Conservation (phyloP, 2,888 invertebrate genomes). For the Yponomeuta evonymella region DNA sequence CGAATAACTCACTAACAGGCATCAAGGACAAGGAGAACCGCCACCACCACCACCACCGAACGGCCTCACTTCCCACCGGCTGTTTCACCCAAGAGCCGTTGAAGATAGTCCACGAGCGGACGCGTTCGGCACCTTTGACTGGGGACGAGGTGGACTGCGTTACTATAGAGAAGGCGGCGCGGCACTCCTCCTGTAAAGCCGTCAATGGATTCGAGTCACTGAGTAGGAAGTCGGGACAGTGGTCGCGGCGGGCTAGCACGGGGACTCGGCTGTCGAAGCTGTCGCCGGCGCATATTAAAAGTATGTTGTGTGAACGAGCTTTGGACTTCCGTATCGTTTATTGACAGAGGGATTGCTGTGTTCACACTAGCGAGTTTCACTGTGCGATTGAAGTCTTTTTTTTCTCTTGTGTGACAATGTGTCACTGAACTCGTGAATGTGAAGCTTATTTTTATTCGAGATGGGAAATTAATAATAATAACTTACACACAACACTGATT, state of each 20-base stretch:
- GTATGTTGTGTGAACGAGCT: constrained; percentile 46
- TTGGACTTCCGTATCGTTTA: too few species aligned
- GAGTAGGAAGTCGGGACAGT: constrained; percentile 42
- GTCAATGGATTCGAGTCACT: constrained; percentile 49
- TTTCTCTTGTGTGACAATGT: too few species aligned
- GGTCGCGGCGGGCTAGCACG: constrained; percentile 63
- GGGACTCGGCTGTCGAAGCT: constrained; percentile 63
- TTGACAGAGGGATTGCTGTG: too few species aligned
- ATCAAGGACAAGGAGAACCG: constrained; percentile 37
- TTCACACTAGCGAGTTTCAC: too few species aligned
- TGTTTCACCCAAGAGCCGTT: constrained; percentile 50
- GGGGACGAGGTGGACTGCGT: constrained; percentile 66
- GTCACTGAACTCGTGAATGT: too few species aligned
- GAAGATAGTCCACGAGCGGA: constrained; percentile 78
- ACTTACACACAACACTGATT: too few species aligned
- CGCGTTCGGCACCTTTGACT: constrained; percentile 81
- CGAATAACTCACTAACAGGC: constrained; percentile 67
- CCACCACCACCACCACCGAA: constrained; percentile 63
- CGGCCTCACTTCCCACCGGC: constrained; percentile 60
- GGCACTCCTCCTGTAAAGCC: constrained; percentile 52
- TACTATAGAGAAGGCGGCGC: constrained; percentile 46
- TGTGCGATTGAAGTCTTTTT: too few species aligned
- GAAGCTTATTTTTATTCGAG: too few species aligned
- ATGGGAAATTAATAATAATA: too few species aligned
- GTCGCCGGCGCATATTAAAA: constrained; percentile 67